Percentiles rank a stretch among this genome's conserved stretches.
These are phyloP conservation scores for Chelmon rostratus DNA, from an alignment of 2,797 vertebrate species.

Conservation along the genomic window DNA sequence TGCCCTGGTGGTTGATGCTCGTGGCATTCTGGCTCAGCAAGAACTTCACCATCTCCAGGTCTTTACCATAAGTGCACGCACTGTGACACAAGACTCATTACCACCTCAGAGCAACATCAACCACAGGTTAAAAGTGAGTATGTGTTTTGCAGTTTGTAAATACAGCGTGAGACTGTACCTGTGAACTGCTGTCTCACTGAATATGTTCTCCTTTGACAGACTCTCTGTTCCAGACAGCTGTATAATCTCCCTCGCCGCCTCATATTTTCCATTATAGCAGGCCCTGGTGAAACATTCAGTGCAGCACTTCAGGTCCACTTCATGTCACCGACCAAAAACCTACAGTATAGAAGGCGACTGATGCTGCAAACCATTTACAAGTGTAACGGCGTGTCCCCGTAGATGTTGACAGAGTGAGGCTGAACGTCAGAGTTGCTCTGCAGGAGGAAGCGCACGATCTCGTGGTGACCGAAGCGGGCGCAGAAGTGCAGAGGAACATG, in stretches of 20 bases:
- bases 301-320: not conserved
- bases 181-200: conserved; percentile 97
- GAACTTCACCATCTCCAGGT: conserved; percentile 93
- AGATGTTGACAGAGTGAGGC: conserved; percentile 95
- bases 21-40: conserved; percentile 92
- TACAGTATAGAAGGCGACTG: not conserved
- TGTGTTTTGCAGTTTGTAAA: not conserved
- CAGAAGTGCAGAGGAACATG: conserved; percentile 96
- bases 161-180: conserved; percentile 83
- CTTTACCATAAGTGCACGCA: conserved; percentile 95
- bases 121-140: not conserved
- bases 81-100: conserved; percentile 73
- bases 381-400: conserved; percentile 94
- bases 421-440: conserved; percentile 89
- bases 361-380: conserved; percentile 81
- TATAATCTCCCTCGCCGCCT: conserved; percentile 91
- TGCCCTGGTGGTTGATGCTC: conserved; percentile 94
- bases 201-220: conserved; percentile 96
- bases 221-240: conserved; percentile 93
- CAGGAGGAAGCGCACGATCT: conserved; percentile 90
- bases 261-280: conserved; percentile 93
- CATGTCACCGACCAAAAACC: not conserved
- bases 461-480: conserved; percentile 92
- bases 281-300: conserved; percentile 83
- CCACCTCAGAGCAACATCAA: conserved; percentile 13